Evolutionary conservation across 2,888 invertebrate species (phyloP), one percentile per base, ranked within the genome.

Genomic region (Harpalus rufipes): DNA sequence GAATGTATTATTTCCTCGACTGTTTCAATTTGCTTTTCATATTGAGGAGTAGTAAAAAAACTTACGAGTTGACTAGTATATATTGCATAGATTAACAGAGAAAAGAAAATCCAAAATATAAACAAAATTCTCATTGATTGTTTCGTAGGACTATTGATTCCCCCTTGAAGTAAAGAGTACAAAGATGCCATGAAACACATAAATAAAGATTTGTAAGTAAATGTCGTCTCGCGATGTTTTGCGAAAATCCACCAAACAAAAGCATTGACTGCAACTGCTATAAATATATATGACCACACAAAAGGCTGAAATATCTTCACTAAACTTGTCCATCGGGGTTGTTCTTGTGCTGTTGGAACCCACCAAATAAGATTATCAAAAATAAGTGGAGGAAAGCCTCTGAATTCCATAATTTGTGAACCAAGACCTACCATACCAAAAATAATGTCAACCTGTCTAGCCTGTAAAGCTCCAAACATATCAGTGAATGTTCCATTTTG

Each of bases 321-420:
- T 1, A 86, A 44, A 79, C 82, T 86, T 44, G 65, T 84, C 85
- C 84, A 86, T 7, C 58, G 4, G 0, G 81, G 44, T 41, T 76
- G 14, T 32, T 14, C 14, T n/a, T 25, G 25, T 7, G 86, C 65
- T 32, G 56, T 14, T 10, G 86, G 86, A 6, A 81, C 85, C 44
- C 41, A 86, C 59, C 85, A 86, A 7, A 51, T 16, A 8, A 85
- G 3, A 7, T 58, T 41, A 6, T 72, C 79, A 14, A 14, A 8
- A 8, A 78, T n/a, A 58, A 8, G 0, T 14, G 16, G 32, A 25
- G 14, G 0, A 7, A 78, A 58, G 10, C 0, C 12, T 3, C n/a
- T 14, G 16, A 80, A 61, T 51, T 51, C 44, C 1, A 4, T 7
- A 10, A 10, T 1, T 8, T 51, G 1, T 51, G 12, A 0, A 51